Base-by-base conservation (phyloP, 2,113 vertebrate species). In the Lethenteron camtschaticum region DNA sequence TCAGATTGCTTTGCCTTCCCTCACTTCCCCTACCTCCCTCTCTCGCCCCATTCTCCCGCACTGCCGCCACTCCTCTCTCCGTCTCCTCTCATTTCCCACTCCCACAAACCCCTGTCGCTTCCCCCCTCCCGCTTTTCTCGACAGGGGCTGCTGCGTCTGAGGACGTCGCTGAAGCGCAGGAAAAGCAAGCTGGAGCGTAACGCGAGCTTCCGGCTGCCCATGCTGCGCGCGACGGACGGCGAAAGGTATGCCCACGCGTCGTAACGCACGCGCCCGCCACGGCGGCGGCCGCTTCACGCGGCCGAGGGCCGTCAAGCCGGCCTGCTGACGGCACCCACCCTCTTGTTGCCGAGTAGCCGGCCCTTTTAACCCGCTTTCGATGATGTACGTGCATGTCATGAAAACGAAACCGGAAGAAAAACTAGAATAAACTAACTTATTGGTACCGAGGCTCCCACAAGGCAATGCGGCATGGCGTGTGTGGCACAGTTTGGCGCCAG, bases 181-280 rank as follows among this genome's bases (percentile, higher is more conserved):
- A 95, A 90, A 81, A 99, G 92, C 75, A 99, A 96, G 70, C 79
- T 96, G 78, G 92, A 99, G 79, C 80, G 92, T 69, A 92, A 87
- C 74, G 83, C 86, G 2, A 96, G 90, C 60, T 89, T 99, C 75
- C 85, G 86, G 57, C 85, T 95, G 55, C 88, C 86, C 0, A 87
- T 84, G 1, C 82, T 92, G 55, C 82, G 82, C 11, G 82, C 66
- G 0, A 63, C 84, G 0, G 89, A 95, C 1, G 73, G 75, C 4
- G 90, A 96, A 79, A 91, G 89, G 92, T 92, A 79, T 69, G 75
- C 70, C 3, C 58, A 1, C 1, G 0, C 12, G 57, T 12, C 68
- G 71, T 55, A 16, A 70, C 68, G 58, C 16, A 41, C n/a, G 10
- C 63, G n/a, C 63, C 63, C 24, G n/a, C 8, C 63, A 9, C 10